Evolutionary conservation across 1,140 invertebrate genomes (phyloP), one percentile per base, ranked within the genome.

Genomic region (Brachionus calyciflorus): DNA sequence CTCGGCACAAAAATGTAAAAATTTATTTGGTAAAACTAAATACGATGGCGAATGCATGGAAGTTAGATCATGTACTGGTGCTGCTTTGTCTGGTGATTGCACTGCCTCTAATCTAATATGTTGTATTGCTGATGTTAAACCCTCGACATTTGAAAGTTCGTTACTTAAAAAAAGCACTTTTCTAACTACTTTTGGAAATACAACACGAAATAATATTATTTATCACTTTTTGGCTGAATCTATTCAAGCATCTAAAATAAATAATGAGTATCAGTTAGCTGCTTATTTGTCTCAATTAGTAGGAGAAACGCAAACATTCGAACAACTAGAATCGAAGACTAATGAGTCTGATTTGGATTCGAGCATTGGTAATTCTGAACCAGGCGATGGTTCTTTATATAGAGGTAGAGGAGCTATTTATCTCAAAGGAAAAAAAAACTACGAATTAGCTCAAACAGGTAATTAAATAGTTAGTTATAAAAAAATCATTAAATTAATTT

Each of bases 241-340:
- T 37, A 19, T 63, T 12, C n/a, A 40, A 37, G n/a, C 7, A 17
- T 28, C 33, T 4, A 4, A 4, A 63, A 37, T 37, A 2, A 63
- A 63, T 6, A 9, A 33, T 17, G 7, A n/a, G n/a, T 63, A 63
- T 37, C 33, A 21, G 17, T 28, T 30, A 7, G 57, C 57, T n/a
- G 57, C 57, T 63, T 63, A 37, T 63, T 63, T 63, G 33, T 33
- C 57, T 7, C 57, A 63, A 63, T 37, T 63, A 19, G 33, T 21
- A 1, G 57, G 30, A 17, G 57, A 63, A 37, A 63, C 28, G 14
- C 33, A 63, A 14, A 37, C 3, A 37, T 63, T 63, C 10, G 24
- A 33, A 37, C 14, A 37, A 4, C 19, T 63, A 24, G 57, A 63
- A 63, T 63, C 57, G 17, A 17, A n/a, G 37, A 2, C 5, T 6